Percentiles rank a stretch among this genome's conserved stretches.
Conservation (phyloP, 2,797 vertebrate species). For the Hemitrygon akajei region DNA sequence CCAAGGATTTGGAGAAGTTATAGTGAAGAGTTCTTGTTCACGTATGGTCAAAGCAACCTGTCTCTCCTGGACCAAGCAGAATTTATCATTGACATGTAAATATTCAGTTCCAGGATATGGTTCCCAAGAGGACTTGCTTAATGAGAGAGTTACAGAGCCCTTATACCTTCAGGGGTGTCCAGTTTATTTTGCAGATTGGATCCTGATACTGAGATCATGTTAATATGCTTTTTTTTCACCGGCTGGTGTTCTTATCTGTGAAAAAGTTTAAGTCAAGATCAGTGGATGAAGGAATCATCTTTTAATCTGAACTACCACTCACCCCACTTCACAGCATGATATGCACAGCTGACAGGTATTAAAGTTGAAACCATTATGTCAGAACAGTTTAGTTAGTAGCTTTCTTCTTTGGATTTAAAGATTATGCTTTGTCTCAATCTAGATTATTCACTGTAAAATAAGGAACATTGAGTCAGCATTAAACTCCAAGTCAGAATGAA, state of each 20-base stretch:
- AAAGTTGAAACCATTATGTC: neutral
- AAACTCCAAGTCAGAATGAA: neutral
- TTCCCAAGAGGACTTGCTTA: neutral
- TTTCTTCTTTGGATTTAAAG: neutral
- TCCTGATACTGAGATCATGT: too few relatives aligned
- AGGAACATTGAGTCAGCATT: neutral
- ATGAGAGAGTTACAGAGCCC: neutral
- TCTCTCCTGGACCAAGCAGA: neutral
- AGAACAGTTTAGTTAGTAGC: neutral
- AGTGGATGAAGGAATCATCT: neutral
- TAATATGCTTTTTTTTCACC: neutral
- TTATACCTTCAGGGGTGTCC: neutral
- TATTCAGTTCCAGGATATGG: neutral
- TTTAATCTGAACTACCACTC: neutral
- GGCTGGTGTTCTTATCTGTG: neutral
- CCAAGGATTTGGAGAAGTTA: too few relatives aligned
- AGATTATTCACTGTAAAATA: neutral
- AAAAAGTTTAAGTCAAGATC: neutral
- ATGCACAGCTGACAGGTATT: neutral
- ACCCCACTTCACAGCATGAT: too few relatives aligned
- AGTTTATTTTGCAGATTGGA: neutral
- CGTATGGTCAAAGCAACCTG: neutral
- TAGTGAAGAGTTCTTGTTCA: neutral
- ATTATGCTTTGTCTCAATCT: neutral
- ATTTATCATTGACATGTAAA: neutral